These are phyloP conservation scores for Eriosoma lanigerum DNA, from an alignment of 1,140 invertebrate genomes.

Conservation along the genomic window DNA sequence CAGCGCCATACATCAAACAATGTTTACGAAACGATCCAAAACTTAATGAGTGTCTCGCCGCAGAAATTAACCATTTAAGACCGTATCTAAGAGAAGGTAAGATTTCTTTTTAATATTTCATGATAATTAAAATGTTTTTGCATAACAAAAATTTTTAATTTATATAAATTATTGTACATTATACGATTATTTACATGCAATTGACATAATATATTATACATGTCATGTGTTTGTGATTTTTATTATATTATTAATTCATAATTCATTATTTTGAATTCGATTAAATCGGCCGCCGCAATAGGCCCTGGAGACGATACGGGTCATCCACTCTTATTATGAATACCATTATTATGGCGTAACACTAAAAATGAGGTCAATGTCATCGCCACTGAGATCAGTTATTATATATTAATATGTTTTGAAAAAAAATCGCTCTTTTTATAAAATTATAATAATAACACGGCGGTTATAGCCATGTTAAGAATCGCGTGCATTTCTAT, in stretches of 20 bases:
- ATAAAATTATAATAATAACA: neutral
- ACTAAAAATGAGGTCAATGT: slow-evolving; percentile 38
- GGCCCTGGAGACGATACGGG: slow-evolving; percentile 12
- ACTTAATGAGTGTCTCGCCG: slow-evolving; percentile 65
- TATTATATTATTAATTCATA: neutral
- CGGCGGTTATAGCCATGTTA: neutral
- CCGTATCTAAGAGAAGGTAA: slow-evolving; percentile 64
- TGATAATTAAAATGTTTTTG: too few relatives aligned
- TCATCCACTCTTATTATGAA: slow-evolving; percentile 7
- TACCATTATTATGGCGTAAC: neutral
- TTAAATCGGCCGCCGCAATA: neutral
- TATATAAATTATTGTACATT: neutral
- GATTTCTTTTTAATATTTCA: neutral
- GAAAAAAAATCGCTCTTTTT: neutral
- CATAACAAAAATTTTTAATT: neutral
- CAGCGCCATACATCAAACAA: slow-evolving; percentile 72
- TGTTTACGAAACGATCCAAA: slow-evolving; percentile 68
- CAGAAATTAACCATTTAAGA: slow-evolving; percentile 66
- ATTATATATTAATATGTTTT: neutral
- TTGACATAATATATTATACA: neutral
- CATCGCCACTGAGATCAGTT: neutral
- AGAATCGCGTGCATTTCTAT: neutral
- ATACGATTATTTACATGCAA: neutral
- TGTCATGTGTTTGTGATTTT: neutral
- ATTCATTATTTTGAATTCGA: neutral